phyloP scores from a whole-genome alignment of 2,797 vertebrate genomes.

The Typhlichthys subterraneus region DNA sequence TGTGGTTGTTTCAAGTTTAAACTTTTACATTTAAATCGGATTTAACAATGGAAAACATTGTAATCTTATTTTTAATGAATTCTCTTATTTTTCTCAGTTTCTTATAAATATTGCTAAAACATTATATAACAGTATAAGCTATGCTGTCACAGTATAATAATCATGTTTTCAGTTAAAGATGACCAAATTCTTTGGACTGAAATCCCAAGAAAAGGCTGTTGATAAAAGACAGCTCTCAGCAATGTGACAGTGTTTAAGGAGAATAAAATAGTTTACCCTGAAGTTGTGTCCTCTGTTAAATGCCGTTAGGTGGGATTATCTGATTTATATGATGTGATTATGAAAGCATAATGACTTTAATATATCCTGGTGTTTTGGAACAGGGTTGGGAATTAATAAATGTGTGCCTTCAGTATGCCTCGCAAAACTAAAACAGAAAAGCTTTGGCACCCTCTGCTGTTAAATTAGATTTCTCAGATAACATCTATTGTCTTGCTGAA shows the following conservation, averaged over 20 bases:
- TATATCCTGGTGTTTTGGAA: not conserved
- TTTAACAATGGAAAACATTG: too few relatives aligned
- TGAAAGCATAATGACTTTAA: too few relatives aligned
- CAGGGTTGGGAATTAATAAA: not conserved
- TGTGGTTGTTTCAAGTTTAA: too few relatives aligned
- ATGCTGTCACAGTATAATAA: not conserved
- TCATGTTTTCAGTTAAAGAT: slow-evolving; percentile 18
- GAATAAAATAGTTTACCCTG: too few relatives aligned
- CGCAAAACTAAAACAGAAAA: slow-evolving; percentile 72
- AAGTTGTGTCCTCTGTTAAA: slow-evolving; percentile 31
- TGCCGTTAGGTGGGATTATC: too few relatives aligned
- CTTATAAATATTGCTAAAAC: slow-evolving; percentile 15
- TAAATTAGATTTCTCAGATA: slow-evolving; percentile 68
- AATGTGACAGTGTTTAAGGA: slow-evolving; percentile 44
- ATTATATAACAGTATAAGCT: slow-evolving; percentile 6
- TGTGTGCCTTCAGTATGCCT: slow-evolving; percentile 26
- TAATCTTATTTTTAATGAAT: too few relatives aligned
- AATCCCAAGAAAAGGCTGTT: slow-evolving; percentile 30
- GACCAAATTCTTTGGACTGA: too few relatives aligned
- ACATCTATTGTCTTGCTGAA: slow-evolving; percentile 55
- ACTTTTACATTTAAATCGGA: too few relatives aligned
- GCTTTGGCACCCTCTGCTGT: slow-evolving; percentile 89
- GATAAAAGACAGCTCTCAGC: slow-evolving; percentile 30
- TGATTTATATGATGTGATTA: too few relatives aligned
- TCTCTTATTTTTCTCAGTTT: not conserved